A percentile compares a stretch with the other conserved stretches of the same genome.
phyloP scores from a whole-genome alignment of 2,797 vertebrate genomes.

The Leptodactylus fallax region DNA sequence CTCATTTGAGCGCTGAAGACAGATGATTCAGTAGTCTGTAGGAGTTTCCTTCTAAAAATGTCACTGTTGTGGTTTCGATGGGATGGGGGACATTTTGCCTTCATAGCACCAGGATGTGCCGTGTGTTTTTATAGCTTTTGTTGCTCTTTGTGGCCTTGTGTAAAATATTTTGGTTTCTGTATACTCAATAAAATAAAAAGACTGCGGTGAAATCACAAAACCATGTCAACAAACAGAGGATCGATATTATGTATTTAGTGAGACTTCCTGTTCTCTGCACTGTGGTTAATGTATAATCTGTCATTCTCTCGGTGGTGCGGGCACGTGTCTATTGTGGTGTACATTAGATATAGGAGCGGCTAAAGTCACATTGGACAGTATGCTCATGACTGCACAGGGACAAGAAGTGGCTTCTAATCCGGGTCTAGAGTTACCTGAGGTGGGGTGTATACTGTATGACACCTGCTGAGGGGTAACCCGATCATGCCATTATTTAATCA shows the following conservation, averaged over 20 bases:
- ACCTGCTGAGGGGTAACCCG: background rate
- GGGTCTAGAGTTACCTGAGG: background rate
- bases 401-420: background rate
- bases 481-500: constrained; percentile 11
- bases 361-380: background rate
- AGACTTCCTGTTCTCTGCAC: background rate
- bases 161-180: background rate
- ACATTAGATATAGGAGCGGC: background rate
- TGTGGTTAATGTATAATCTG: constrained; percentile 3
- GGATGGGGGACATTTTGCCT: background rate
- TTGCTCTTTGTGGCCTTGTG: background rate
- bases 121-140: background rate
- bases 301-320: background rate
- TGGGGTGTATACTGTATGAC: background rate
- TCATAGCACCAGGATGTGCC: background rate
- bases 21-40: background rate
- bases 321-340: background rate
- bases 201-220: background rate
- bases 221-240: background rate
- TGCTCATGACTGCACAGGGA: background rate
- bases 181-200: background rate
- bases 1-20: background rate
- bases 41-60: background rate
- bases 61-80: background rate
- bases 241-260: background rate